Evolutionary conservation across 92 coral and sea anemone species (phyloP).

Genomic region (Diadumene lineata): DNA sequence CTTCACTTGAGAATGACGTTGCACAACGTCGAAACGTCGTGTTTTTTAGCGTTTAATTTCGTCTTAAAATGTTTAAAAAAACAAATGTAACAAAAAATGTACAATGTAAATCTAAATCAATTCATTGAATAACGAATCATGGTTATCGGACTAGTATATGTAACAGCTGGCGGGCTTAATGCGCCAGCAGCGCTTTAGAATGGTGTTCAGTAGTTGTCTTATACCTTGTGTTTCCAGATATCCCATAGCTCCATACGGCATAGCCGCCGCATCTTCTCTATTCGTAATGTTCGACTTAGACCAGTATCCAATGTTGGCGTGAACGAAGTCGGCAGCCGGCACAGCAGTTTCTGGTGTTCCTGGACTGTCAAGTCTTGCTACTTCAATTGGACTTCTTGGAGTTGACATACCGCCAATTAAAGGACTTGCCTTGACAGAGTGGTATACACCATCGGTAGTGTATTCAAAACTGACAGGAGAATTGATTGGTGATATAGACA

Average conservation of each 20-base stretch:
- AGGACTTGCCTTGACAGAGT: neutral
- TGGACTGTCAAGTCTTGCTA: conserved; percentile 39
- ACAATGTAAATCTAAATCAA: no score
- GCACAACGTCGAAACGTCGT: no score
- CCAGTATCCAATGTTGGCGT: conserved; percentile 79
- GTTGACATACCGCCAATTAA: conserved; percentile 4
- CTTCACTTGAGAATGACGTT: no score
- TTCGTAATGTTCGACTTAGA: conserved; percentile 32
- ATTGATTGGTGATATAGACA: conserved; percentile 25
- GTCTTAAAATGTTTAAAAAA: no score
- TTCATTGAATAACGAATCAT: no score
- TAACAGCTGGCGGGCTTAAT: no score
- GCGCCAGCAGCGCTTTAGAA: no score
- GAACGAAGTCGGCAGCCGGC: conserved; percentile 76
- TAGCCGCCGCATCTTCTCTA: neutral
- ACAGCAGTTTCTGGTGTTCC: conserved; percentile 81
- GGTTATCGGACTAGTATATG: no score
- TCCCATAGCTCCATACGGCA: conserved; percentile 2
- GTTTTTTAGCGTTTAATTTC: no score
- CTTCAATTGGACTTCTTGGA: conserved; percentile 22
- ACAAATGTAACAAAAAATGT: no score
- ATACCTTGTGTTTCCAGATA: conserved; percentile 9
- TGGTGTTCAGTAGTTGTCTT: no score
- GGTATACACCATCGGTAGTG: conserved; percentile 3
- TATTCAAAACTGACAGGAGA: conserved; percentile 36